Evolutionary conservation across 2,888 invertebrate species (phyloP).

Genomic region (Dusona sp.): DNA sequence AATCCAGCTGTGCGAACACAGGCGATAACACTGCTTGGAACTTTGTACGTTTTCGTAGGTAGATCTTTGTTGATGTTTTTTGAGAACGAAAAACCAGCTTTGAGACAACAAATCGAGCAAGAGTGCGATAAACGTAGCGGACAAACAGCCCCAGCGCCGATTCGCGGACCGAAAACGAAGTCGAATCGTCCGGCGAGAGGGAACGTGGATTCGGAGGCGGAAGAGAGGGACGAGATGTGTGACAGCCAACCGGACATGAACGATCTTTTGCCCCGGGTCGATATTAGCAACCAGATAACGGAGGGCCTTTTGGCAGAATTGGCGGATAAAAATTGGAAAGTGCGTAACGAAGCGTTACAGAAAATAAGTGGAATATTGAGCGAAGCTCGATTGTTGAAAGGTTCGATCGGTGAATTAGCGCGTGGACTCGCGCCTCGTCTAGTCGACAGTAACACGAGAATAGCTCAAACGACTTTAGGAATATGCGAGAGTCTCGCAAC

Average conservation of each 20-base stretch:
- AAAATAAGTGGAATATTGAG: conserved; percentile 90
- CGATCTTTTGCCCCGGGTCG: conserved; percentile 91
- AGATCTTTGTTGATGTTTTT: conserved; percentile 91
- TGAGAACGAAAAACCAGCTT: conserved; percentile 93
- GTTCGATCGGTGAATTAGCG: conserved; percentile 93
- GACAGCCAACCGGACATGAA: conserved; percentile 85
- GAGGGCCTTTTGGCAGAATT: conserved; percentile 92
- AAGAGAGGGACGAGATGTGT: conserved; percentile 85
- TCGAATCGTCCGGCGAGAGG: neutral
- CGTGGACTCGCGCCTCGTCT: conserved; percentile 92
- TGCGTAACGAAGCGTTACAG: conserved; percentile 86
- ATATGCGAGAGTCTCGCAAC: conserved; percentile 93
- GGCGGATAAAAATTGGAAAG: conserved; percentile 97
- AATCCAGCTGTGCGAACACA: conserved; percentile 94
- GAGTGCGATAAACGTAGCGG: conserved; percentile 91
- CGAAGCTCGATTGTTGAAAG: conserved; percentile 92
- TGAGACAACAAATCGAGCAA: conserved; percentile 93
- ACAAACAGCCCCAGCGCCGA: conserved; percentile 76
- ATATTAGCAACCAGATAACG: conserved; percentile 93
- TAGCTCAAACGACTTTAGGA: conserved; percentile 93
- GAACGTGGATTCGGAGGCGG: conserved; percentile 82
- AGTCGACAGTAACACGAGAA: conserved; percentile 96
- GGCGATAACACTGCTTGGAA: conserved; percentile 90
- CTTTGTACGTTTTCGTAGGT: conserved; percentile 93
- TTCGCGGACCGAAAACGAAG: conserved; percentile 75